These are phyloP conservation scores for Plotosus lineatus DNA, from an alignment of 2,113 vertebrate species.

Conservation along the genomic window DNA sequence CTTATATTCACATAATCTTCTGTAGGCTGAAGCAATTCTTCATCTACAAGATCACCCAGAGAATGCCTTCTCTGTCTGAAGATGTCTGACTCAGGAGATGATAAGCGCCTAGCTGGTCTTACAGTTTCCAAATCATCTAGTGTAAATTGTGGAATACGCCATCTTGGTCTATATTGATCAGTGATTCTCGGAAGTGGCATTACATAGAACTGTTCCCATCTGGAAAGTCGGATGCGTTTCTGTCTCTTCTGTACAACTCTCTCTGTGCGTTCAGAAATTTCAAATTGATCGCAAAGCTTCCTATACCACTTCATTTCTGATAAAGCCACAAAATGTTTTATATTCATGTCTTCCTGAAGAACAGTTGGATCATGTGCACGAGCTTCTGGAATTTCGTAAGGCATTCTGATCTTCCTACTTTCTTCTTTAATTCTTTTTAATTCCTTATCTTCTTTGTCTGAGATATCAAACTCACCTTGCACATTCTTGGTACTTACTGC, in stretches of 20 bases:
- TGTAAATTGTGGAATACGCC: slow-evolving; percentile 91
- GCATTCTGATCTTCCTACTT: slow-evolving; percentile 88
- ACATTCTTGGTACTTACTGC: slow-evolving; percentile 93
- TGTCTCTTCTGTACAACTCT: slow-evolving; percentile 88
- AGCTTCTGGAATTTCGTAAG: slow-evolving; percentile 90
- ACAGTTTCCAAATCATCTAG: slow-evolving; percentile 94
- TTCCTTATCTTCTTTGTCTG: slow-evolving; percentile 75
- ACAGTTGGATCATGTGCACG: slow-evolving; percentile 74
- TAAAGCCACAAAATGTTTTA: slow-evolving; percentile 91
- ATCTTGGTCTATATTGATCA: slow-evolving; percentile 94
- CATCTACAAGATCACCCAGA: slow-evolving; percentile 91
- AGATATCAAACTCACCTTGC: slow-evolving; percentile 91
- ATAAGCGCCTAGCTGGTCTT: slow-evolving; percentile 85
- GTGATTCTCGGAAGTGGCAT: slow-evolving; percentile 95
- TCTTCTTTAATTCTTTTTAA: slow-evolving; percentile 77
- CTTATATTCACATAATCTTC: slow-evolving; percentile 88
- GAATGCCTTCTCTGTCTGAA: slow-evolving; percentile 88
- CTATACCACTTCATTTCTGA: slow-evolving; percentile 99
- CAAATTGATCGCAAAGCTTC: slow-evolving; percentile 88
- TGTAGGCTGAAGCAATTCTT: slow-evolving; percentile 84
- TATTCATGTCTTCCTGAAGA: slow-evolving; percentile 86
- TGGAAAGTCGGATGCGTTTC: slow-evolving; percentile 94
- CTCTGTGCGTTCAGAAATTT: slow-evolving; percentile 88
- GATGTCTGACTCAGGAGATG: slow-evolving; percentile 84
- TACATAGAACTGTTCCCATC: slow-evolving; percentile 98